Evolutionary conservation across 1,140 invertebrate species (phyloP), one percentile per base, ranked within the genome.

Genomic region (Drosophila obscura): DNA sequence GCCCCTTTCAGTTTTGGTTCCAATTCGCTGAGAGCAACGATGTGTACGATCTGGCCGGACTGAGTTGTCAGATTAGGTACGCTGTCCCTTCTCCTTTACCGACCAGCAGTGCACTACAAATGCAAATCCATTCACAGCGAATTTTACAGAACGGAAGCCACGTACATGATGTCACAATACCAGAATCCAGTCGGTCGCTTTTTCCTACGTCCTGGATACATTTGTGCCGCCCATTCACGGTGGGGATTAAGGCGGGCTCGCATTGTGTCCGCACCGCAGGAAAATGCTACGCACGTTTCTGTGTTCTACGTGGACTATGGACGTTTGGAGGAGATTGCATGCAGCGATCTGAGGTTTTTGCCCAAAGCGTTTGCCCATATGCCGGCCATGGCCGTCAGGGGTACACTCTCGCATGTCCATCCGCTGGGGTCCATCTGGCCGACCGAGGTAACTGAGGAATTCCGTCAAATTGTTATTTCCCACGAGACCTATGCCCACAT

Each of bases 1-100:
- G 57, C 3, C 79, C 79, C 0, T 83, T 82, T 66, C 80, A 82
- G 13, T 82, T 82, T 15, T 82, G 80, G 80, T 83, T 82, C 5
- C 71, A 66, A 9, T 46, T 72, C 0, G 49, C 16, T 1, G 7
- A 15, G 0, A 5, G 19, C 0, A 2, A 2, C 0, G 3, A 41
- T 0, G 59, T 51, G 4, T 11, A 15, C 0, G 7, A 7, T 4
- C 9, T 81, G 5, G 1, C n/a, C 0, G 15, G 44, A 0, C 15
- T 80, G 4, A 7, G 16, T 6, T 0, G 0, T 0, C 7, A 35
- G 7, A 16, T 80, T 6, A 5, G 7, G 79, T 82, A 57, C 59
- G 73, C 4, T 11, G 31, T 35, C 31, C 8, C 3, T 35, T 8
- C 4, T 2, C 11, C 28, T 2, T 11, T 9, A n/a, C 4, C 8